These are phyloP conservation scores for Gymnocheta viridis DNA, from an alignment of 2,888 invertebrate species.

Conservation along the genomic window DNA sequence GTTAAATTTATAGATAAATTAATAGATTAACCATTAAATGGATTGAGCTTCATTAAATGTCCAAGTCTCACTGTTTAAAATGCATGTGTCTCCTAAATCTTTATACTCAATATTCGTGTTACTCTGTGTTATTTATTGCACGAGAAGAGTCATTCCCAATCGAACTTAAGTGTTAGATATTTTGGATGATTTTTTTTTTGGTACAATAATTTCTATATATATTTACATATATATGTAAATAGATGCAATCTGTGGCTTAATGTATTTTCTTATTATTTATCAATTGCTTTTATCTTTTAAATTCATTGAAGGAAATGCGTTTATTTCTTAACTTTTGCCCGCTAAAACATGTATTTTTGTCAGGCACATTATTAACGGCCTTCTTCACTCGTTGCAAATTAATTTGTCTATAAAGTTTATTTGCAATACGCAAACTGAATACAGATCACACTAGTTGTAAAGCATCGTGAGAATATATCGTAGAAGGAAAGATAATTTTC, in stretches of 20 bases:
- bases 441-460: not conserved
- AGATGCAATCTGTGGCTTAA: not conserved
- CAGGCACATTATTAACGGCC: slow-evolving; percentile 18
- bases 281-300: slow-evolving; percentile 40
- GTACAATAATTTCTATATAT: no score
- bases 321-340: not conserved
- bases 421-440: not conserved
- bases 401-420: slow-evolving; percentile 26
- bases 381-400: slow-evolving; percentile 34
- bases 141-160: slow-evolving; percentile 43
- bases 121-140: slow-evolving; percentile 32
- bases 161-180: slow-evolving; percentile 2
- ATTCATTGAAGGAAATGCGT: slow-evolving; percentile 48
- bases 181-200: not conserved
- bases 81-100: slow-evolving; percentile 46
- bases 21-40: slow-evolving; percentile 49
- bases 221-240: no score
- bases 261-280: slow-evolving; percentile 18
- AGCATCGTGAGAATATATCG: not conserved
- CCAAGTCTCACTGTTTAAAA: slow-evolving; percentile 28
- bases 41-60: slow-evolving; percentile 43
- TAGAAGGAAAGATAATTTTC: not conserved
- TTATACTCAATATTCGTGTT: slow-evolving; percentile 29
- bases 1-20: slow-evolving; percentile 54
- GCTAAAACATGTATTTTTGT: slow-evolving; percentile 21